Evolutionary conservation across 2,888 invertebrate species (phyloP), one percentile per base, ranked within the genome.

Genomic region (Euphydryas editha): DNA sequence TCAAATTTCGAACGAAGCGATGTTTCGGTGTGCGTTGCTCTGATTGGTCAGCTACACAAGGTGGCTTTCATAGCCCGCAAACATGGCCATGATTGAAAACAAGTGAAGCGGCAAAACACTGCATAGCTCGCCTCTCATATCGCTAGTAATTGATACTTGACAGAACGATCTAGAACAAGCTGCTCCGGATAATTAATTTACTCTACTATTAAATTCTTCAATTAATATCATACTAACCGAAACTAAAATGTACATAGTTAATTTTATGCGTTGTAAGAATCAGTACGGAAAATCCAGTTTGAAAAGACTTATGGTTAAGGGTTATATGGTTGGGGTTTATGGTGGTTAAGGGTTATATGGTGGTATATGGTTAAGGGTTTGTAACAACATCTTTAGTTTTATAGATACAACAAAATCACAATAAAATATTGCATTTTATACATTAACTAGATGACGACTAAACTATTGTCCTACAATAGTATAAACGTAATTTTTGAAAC

Each of bases 11-110:
- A 47, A 47, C 20, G 20, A 4, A 20, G 13, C 46, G 3, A 49
- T 21, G 13, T 21, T 18, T 7, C 49, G 13, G 4, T 4, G 15
- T 51, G 7, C 20, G 13, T 8, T 21, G 20, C n/a, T 21, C 60
- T 60, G 63, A 61, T 61, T 64, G 70, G 62, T 58, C 64, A 56
- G 67, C 17, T 24, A 47, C 18, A 68, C 64, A 68, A 64, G 63
- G 64, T 68, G 67, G 67, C 67, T 56, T 63, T 42, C 63, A 49
- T 39, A 44, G 13, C 51, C 24, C 18, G 54, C 64, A 68, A 64
- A 64, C 64, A 64, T 39, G 7, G 36, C 60, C 51, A 49, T 68
- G 57, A 68, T 68, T 68, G 64, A 62, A 61, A 57, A 57, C 64
- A 51, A 64, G 68, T 64, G 62, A 59, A 63, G 54, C 69, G 18